Conservation (phyloP, 1,140 invertebrate genomes). For the Drosophila jambulina region DNA sequence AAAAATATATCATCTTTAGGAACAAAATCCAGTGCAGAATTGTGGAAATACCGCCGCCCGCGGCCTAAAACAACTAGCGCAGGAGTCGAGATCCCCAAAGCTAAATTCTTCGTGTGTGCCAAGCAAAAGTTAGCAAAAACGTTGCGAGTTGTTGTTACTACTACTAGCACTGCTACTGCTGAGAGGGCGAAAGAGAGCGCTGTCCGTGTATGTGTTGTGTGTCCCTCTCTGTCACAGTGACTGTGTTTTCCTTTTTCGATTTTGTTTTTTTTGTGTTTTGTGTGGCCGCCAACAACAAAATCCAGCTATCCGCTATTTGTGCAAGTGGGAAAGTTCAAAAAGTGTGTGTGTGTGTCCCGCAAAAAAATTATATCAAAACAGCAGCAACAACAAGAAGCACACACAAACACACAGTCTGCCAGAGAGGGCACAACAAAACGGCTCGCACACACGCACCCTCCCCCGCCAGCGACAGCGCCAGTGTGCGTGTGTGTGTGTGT, state of each 20-base stretch:
- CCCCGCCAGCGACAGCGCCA: constrained; percentile 21
- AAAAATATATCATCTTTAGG: too few relatives aligned
- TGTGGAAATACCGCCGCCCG: constrained; percentile 45
- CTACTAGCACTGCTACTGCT: constrained; percentile 14
- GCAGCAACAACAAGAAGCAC: constrained; percentile 41
- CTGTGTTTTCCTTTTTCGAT: constrained; percentile 50
- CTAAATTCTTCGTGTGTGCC: constrained; percentile 13
- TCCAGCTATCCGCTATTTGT: constrained; percentile 41
- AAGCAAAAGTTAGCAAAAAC: constrained; percentile 16
- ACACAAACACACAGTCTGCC: constrained; percentile 31
- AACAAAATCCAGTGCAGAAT: constrained; percentile 49
- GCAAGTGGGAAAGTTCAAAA: constrained; percentile 47
- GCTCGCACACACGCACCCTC: constrained; percentile 35
- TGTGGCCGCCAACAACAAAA: constrained; percentile 32
- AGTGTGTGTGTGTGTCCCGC: constrained; percentile 24
- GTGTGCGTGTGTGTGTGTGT: constrained; percentile 35
- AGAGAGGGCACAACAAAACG: constrained; percentile 34
- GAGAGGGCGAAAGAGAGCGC: constrained; percentile 24
- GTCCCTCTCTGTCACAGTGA: constrained; percentile 37
- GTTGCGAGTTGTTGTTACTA: constrained; percentile 24
- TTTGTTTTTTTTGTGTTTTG: constrained; percentile 16
- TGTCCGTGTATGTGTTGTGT: constrained; percentile 10
- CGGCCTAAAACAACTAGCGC: constrained; percentile 36
- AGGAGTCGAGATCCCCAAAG: constrained; percentile 9
- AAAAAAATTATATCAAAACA: constrained; percentile 49